phyloP scores from a whole-genome alignment of 2,888 invertebrate genomes.

The Trachelus troglodyta region DNA sequence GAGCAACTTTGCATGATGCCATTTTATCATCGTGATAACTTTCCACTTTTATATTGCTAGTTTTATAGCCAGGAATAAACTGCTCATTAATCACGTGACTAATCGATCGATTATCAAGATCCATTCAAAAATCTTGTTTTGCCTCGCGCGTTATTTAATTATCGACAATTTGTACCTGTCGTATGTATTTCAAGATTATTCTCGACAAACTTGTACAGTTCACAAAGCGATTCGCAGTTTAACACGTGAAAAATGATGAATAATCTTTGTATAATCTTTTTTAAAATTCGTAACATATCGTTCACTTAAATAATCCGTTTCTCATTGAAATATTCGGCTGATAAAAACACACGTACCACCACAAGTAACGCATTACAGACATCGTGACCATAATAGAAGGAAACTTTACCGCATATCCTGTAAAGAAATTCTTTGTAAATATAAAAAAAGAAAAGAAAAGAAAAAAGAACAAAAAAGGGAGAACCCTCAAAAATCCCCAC shows the following conservation, averaged over 20 bases:
- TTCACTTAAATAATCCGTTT: not conserved
- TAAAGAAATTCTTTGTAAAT: not conserved
- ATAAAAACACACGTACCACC: not conserved
- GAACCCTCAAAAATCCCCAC: not conserved
- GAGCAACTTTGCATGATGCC: not conserved
- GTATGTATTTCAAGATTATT: no score
- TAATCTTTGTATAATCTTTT: not conserved
- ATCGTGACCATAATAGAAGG: not conserved
- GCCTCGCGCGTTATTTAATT: not conserved
- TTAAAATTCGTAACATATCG: not conserved
- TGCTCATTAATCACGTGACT: not conserved
- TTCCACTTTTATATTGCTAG: not conserved
- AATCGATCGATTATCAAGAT: not conserved
- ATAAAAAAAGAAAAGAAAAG: not conserved
- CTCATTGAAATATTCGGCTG: not conserved
- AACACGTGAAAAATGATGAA: not conserved
- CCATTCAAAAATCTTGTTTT: not conserved
- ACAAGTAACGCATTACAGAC: not conserved
- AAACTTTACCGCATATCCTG: not conserved
- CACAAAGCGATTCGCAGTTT: not conserved
- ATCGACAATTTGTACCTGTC: not conserved
- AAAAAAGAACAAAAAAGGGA: not conserved
- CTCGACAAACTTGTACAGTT: no score
- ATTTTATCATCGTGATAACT: not conserved
- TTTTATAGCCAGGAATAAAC: not conserved